Evolutionary conservation across 2,113 vertebrate species (phyloP).

Genomic region (Fulmarus glacialis): DNA sequence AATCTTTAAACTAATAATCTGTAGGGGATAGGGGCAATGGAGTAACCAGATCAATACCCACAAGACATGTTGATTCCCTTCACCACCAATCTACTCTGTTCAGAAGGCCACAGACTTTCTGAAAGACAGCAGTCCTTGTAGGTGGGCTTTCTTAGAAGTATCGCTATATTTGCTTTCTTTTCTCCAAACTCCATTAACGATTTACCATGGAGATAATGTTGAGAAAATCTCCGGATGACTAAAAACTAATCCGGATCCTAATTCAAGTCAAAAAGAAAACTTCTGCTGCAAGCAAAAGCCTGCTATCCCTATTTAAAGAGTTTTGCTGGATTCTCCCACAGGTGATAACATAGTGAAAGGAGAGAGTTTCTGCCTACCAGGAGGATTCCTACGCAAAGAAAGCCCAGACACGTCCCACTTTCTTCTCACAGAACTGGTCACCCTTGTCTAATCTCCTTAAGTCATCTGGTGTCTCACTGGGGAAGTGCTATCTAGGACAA

Average conservation of each 20-base stretch:
- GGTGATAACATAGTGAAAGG: neutral
- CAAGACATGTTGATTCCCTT: neutral
- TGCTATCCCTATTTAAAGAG: neutral
- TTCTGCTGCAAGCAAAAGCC: neutral
- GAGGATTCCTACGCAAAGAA: neutral
- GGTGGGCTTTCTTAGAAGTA: neutral
- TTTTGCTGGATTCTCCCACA: neutral
- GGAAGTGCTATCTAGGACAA: constrained; percentile 50
- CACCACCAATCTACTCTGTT: neutral
- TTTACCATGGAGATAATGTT: neutral
- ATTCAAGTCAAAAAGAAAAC: neutral
- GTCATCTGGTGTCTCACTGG: constrained; percentile 52
- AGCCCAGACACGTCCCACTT: neutral
- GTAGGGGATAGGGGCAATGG: neutral
- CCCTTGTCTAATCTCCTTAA: constrained; percentile 24
- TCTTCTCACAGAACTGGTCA: constrained; percentile 9
- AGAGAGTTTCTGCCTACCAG: neutral
- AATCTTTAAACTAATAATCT: neutral
- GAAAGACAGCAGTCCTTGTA: neutral
- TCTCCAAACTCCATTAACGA: neutral
- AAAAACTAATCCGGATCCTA: neutral
- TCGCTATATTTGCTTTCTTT: neutral
- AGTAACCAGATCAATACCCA: neutral
- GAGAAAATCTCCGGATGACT: neutral
- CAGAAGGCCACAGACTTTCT: neutral